A percentile compares a stretch with the other conserved stretches of the same genome.
These are phyloP conservation scores for Terrapene triunguis DNA, from an alignment of 2,113 vertebrate species.

Conservation along the genomic window DNA sequence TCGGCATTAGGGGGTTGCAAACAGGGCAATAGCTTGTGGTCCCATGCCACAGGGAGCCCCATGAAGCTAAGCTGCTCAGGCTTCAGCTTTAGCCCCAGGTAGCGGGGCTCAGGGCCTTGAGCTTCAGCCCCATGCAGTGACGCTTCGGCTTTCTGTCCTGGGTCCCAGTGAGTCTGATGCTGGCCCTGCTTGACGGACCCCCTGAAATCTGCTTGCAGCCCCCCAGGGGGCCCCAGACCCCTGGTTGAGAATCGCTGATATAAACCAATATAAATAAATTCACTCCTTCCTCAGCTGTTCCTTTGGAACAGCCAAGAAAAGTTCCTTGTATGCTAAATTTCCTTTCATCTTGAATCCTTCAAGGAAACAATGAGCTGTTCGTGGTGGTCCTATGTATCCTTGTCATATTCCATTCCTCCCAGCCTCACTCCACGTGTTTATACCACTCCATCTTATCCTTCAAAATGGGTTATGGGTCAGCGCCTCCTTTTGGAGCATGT, in stretches of 20 bases:
- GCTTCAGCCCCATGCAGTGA: too few relatives aligned
- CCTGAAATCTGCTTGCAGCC: too few relatives aligned
- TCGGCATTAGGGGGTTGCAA: too few relatives aligned
- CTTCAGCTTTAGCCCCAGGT: too few relatives aligned
- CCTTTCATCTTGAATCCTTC: conserved; percentile 9
- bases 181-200: too few relatives aligned
- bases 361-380: not conserved
- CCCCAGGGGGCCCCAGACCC: too few relatives aligned
- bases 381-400: not conserved
- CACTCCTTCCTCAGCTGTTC: not conserved
- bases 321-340: not conserved
- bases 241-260: not conserved
- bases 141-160: too few relatives aligned
- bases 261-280: not conserved
- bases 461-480: not conserved
- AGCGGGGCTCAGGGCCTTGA: too few relatives aligned
- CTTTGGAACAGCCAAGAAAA: not conserved
- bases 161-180: too few relatives aligned
- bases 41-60: too few relatives aligned
- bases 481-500: not conserved
- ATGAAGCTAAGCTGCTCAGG: too few relatives aligned
- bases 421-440: not conserved
- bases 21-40: too few relatives aligned
- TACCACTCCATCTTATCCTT: not conserved
- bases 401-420: not conserved